Percentiles rank a stretch among this genome's conserved stretches.
These are phyloP conservation scores for Megaustenia siamemsis DNA, from an alignment of 2,888 invertebrate genomes.

Conservation along the genomic window DNA sequence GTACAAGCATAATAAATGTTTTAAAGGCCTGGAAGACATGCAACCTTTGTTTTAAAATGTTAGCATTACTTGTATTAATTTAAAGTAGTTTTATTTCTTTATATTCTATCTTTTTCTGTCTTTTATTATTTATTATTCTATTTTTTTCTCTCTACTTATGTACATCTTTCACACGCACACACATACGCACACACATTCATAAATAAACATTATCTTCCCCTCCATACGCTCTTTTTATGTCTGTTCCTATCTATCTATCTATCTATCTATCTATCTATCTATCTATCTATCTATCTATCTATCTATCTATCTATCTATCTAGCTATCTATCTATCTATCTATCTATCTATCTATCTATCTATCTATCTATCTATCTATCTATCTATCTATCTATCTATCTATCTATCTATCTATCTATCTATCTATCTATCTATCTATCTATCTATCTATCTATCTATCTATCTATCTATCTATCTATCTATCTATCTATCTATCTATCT, in stretches of 20 bases:
- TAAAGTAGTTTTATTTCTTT: too few species aligned
- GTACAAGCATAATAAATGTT: too few species aligned
- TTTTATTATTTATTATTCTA: too few species aligned
- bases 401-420: slow-evolving; percentile 19
- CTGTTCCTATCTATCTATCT: slow-evolving; percentile 1
- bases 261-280: slow-evolving; percentile 22
- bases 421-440: slow-evolving; percentile 22
- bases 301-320: slow-evolving; percentile 7
- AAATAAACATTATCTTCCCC: too few species aligned
- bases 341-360: slow-evolving; percentile 22
- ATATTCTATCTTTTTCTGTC: too few species aligned
- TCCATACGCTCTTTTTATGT: too few species aligned
- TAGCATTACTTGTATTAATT: too few species aligned
- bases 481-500: neutral
- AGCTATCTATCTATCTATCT: slow-evolving; percentile 11
- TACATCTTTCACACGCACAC: too few species aligned
- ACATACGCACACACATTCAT: too few species aligned
- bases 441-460: neutral
- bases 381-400: neutral
- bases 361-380: neutral
- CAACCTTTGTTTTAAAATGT: too few species aligned
- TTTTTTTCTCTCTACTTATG: too few species aligned
- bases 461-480: neutral
- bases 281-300: slow-evolving; percentile 19
- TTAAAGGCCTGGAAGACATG: too few species aligned